Base-by-base conservation (phyloP, 2,113 vertebrate species). In the Neoarius graeffei region DNA sequence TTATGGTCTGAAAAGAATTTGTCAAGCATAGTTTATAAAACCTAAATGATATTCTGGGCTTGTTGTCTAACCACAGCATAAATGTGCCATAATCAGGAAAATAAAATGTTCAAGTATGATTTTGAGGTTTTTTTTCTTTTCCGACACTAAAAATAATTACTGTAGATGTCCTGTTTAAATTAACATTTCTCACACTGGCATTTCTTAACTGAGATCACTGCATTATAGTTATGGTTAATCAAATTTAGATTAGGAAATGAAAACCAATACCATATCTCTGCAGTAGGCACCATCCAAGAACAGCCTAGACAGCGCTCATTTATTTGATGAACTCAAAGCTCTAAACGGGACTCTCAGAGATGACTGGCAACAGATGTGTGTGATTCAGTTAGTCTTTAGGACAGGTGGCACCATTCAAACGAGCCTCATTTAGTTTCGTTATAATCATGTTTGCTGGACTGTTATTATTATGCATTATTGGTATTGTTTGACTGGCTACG, bases 351-450 rank as follows among this genome's bases (percentile, higher is more conserved):
- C 15, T 83, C 10, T 79, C 27, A 56, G 27, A 88, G 25, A 69
- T 48, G 73, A 69, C 60, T 80, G 17, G 50, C 52, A 84, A 64
- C 80, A 83, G 71, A 15, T 73, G 30, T 6, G 11, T 50, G 27
- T 86, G 73, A 88, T 79, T 54, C 19, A 62, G 71, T 86, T 30
- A 86, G 81, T 84, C 64, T 66, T 88, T 56, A 84, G 71, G 57
- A 80, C 86, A 85, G 87, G 87, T 85, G 87, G 89, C 85, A 81
- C 60, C 81, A 9, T 82, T 85, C 42, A 66, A 82, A 8, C 54
- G 59, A 83, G 71, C 27, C 57, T 81, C 83, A 82, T 90, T 84
- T 80, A 27, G 71, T 85, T 86, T 88, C 73, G 66, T 66, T 25
- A 56, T 88, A 87, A 90, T 86, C 35, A 14, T 50, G 57, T 88